phyloP scores from a whole-genome alignment of 2,888 invertebrate species.

The Caradrina clavipalpis region DNA sequence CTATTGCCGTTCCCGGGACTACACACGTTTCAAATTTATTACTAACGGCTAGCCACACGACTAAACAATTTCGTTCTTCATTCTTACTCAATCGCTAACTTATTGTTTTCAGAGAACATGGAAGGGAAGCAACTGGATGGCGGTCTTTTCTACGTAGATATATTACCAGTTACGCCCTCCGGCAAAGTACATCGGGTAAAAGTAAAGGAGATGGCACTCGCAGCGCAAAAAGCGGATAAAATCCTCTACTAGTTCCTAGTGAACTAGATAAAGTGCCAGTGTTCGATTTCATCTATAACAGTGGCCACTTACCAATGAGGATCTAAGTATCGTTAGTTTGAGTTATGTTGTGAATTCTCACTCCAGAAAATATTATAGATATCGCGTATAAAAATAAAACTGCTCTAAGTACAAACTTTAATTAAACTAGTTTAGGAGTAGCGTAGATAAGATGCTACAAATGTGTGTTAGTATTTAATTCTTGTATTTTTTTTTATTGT shows the following conservation, averaged over 20 bases:
- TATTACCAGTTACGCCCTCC: constrained; percentile 70
- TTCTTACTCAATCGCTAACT: constrained; percentile 48
- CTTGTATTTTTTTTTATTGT: constrained; percentile 9
- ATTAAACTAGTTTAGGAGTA: neutral
- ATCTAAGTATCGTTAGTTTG: constrained; percentile 36
- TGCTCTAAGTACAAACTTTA: constrained; percentile 20
- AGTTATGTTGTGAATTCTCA: constrained; percentile 31
- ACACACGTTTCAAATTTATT: constrained; percentile 50
- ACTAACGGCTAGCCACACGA: constrained; percentile 24
- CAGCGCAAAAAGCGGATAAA: constrained; percentile 61
- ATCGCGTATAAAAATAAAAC: constrained; percentile 5
- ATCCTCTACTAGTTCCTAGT: constrained; percentile 58
- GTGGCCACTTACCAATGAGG: constrained; percentile 20
- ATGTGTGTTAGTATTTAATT: constrained; percentile 16
- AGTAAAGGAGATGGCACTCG: constrained; percentile 68
- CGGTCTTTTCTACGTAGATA: constrained; percentile 72
- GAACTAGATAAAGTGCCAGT: constrained; percentile 26
- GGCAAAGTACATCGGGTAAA: constrained; percentile 73
- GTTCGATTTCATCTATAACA: constrained; percentile 28
- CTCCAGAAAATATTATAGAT: neutral
- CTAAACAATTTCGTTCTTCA: constrained; percentile 39
- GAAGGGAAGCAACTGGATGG: constrained; percentile 69
- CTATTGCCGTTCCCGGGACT: constrained; percentile 32
- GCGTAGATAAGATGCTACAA: neutral
- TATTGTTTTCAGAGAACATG: constrained; percentile 66